These are phyloP conservation scores for Drosophila nr. medialis DNA, from an alignment of 2,888 invertebrate genomes.

Conservation along the genomic window DNA sequence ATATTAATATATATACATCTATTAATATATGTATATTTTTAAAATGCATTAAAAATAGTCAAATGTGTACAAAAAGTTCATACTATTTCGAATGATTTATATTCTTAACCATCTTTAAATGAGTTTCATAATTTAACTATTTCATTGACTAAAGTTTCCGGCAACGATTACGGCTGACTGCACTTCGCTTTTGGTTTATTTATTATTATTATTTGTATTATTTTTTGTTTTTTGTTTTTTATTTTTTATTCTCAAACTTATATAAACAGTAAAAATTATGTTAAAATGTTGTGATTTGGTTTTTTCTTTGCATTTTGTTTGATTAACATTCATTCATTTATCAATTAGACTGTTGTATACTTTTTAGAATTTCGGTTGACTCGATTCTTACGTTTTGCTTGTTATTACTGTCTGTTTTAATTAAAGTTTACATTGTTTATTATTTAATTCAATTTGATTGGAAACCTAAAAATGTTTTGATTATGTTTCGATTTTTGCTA, in stretches of 20 bases:
- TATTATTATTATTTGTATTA: conserved; percentile 33
- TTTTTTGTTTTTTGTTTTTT: conserved; percentile 19
- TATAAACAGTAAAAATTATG: conserved; percentile 79
- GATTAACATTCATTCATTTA: conserved; percentile 69
- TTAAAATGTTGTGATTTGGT: conserved; percentile 74
- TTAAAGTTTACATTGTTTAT: conserved; percentile 58
- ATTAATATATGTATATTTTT: conserved; percentile 43
- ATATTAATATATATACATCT: conserved; percentile 16
- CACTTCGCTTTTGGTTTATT: conserved; percentile 34
- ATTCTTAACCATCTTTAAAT: conserved; percentile 42
- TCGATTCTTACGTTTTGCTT: conserved; percentile 46
- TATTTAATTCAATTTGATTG: conserved; percentile 75
- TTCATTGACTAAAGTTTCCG: conserved; percentile 64
- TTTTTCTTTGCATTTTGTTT: conserved; percentile 46
- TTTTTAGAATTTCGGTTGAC: conserved; percentile 61
- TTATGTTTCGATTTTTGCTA: conserved; percentile 76
- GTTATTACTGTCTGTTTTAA: conserved; percentile 54
- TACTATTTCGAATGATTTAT: conserved; percentile 66
- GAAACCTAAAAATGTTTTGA: conserved; percentile 78
- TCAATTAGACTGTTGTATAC: conserved; percentile 62
- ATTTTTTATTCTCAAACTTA: conserved; percentile 63
- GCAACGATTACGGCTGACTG: conserved; percentile 39
- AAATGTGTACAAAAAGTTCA: conserved; percentile 77
- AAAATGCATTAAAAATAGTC: conserved; percentile 80
- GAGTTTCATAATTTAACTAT: conserved; percentile 57